Percentiles rank a stretch among this genome's conserved stretches.
phyloP scores from a whole-genome alignment of 1,140 invertebrate genomes.

The Leptinotarsa lineolata region DNA sequence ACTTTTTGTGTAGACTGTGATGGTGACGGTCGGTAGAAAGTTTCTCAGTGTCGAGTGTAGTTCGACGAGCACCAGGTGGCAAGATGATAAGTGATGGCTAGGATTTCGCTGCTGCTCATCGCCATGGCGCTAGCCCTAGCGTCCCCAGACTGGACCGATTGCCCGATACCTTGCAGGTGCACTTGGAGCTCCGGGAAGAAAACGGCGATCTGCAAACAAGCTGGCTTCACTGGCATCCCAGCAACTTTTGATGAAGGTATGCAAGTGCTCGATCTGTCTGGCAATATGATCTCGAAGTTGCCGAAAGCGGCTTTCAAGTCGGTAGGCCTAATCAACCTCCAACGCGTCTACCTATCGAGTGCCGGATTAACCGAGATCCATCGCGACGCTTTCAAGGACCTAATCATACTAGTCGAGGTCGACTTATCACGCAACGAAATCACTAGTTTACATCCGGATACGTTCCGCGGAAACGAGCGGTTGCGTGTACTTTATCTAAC shows the following conservation, averaged over 20 bases:
- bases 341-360: slow-evolving; percentile 77
- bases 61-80: slow-evolving; percentile 1
- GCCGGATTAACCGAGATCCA: slow-evolving; percentile 76
- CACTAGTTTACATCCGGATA: slow-evolving; percentile 67
- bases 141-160: slow-evolving; percentile 79
- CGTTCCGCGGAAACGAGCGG: slow-evolving; percentile 76
- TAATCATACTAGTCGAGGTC: slow-evolving; percentile 86
- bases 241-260: slow-evolving; percentile 77
- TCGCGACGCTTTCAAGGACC: slow-evolving; percentile 80
- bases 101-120: slow-evolving; percentile 46
- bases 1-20: not conserved
- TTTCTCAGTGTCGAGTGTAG: not conserved
- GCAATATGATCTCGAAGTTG: slow-evolving; percentile 76
- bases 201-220: slow-evolving; percentile 78
- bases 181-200: slow-evolving; percentile 90
- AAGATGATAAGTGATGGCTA: slow-evolving; percentile 50
- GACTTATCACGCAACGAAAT: slow-evolving; percentile 79
- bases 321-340: slow-evolving; percentile 79
- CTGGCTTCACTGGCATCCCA: slow-evolving; percentile 75
- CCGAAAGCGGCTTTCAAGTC: slow-evolving; percentile 80
- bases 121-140: slow-evolving; percentile 56
- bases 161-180: slow-evolving; percentile 79
- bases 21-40: not conserved
- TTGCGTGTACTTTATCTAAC: slow-evolving; percentile 70
- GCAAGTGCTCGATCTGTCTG: slow-evolving; percentile 82